A percentile compares a stretch with the other conserved stretches of the same genome.
phyloP scores from a whole-genome alignment of 2,113 vertebrate species.

The Gorsachius goisagi region DNA sequence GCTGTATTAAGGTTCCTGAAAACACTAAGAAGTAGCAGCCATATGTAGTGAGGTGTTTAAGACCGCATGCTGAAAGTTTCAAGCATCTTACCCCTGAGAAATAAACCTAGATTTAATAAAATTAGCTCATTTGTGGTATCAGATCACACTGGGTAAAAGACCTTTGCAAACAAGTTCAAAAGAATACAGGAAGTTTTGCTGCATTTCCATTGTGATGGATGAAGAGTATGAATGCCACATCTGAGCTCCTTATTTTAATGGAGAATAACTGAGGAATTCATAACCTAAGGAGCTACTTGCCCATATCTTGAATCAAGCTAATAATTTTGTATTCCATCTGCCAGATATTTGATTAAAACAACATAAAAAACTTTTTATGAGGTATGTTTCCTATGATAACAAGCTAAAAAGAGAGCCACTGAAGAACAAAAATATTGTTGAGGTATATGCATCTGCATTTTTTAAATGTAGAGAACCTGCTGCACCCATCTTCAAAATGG shows the following conservation, averaged over 20 bases:
- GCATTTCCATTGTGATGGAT: background rate
- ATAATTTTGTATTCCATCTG: background rate
- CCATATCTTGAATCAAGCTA: background rate
- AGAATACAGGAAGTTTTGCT: background rate
- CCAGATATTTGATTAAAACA: background rate
- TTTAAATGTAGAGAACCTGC: background rate
- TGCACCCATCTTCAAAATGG: background rate
- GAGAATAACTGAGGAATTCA: background rate
- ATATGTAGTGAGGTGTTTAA: background rate
- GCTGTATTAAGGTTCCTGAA: background rate
- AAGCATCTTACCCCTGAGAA: background rate
- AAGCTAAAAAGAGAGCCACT: background rate
- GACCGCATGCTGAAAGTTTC: background rate
- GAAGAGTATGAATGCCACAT: background rate
- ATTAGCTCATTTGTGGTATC: background rate
- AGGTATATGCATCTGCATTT: fast-evolving
- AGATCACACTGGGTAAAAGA: background rate
- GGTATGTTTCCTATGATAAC: background rate
- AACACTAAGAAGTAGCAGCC: background rate
- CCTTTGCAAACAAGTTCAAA: background rate
- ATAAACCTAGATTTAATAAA: background rate
- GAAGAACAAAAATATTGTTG: background rate
- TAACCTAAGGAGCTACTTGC: background rate
- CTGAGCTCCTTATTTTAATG: background rate
- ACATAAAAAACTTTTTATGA: background rate